Conservation (phyloP, 2,113 vertebrate species). For the Emydocephalus ijimae region DNA sequence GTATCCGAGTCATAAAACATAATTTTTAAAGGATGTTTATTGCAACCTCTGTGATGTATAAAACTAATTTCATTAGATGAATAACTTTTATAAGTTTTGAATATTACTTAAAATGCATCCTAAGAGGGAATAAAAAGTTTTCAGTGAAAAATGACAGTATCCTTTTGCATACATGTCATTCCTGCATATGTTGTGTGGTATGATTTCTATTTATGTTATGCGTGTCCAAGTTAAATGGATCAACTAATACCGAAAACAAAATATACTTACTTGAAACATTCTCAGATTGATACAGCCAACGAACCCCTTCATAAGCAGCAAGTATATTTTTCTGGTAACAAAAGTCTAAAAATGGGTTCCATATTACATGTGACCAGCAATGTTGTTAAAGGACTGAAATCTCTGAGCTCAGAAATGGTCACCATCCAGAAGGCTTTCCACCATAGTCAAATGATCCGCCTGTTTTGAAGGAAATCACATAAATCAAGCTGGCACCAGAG, state of each 20-base stretch:
- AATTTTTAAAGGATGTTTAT: not conserved
- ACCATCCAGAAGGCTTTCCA: not conserved
- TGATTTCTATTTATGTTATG: not conserved
- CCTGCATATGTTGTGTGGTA: not conserved
- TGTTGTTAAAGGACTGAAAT: not conserved
- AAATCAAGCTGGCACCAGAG: not conserved
- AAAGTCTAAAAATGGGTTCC: not conserved
- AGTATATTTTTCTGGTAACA: not conserved
- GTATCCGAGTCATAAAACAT: slow-evolving; percentile 17
- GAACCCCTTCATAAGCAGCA: not conserved
- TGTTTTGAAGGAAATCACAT: not conserved
- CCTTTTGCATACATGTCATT: slow-evolving; percentile 1
- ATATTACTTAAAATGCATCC: slow-evolving; percentile 7
- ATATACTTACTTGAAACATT: not conserved
- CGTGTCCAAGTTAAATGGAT: not conserved
- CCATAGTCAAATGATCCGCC: not conserved
- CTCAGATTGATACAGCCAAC: not conserved
- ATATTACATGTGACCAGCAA: not conserved
- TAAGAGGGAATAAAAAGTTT: slow-evolving; percentile 3
- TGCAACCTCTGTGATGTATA: not conserved
- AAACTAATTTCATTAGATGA: slow-evolving; percentile 18
- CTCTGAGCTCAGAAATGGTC: not conserved
- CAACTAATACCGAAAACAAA: not conserved
- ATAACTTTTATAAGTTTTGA: slow-evolving; percentile 23
- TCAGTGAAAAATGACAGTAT: slow-evolving; percentile 15